These are phyloP conservation scores for Aurelia sp. DNA, from an alignment of 30 jellyfish, hydroid and myxozoan genomes.

Conservation along the genomic window DNA sequence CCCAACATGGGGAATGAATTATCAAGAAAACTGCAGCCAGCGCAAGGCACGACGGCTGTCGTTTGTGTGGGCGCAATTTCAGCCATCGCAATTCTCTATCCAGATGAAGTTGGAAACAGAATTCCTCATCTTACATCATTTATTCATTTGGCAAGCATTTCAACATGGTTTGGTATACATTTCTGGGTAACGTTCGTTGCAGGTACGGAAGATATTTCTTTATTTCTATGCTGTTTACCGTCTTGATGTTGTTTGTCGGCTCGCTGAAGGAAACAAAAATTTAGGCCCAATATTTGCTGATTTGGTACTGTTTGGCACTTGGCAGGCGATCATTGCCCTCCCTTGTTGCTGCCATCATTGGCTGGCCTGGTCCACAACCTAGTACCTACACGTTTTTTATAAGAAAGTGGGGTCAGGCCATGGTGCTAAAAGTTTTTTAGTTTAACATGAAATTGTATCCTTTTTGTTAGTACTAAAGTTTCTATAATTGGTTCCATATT, in stretches of 20 bases:
- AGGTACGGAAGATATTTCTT: constrained; percentile 12
- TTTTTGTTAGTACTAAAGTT: too few relatives aligned
- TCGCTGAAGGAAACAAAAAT: neutral
- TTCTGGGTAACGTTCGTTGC: constrained; percentile 84
- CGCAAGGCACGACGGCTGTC: constrained; percentile 69
- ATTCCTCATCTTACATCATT: constrained; percentile 42
- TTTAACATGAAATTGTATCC: too few relatives aligned
- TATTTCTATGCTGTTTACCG: too few relatives aligned
- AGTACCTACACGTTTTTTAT: too few relatives aligned
- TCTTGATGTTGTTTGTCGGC: neutral
- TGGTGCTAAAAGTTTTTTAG: too few relatives aligned
- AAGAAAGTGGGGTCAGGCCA: too few relatives aligned
- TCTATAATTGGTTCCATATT: too few relatives aligned
- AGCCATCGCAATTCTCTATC: constrained; percentile 43
- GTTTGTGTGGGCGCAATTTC: constrained; percentile 51
- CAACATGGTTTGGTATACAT: constrained; percentile 77
- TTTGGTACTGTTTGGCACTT: too few relatives aligned
- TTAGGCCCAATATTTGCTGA: too few relatives aligned
- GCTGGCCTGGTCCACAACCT: too few relatives aligned
- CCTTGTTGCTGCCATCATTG: too few relatives aligned
- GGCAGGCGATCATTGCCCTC: too few relatives aligned
- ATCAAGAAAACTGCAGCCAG: constrained; percentile 67
- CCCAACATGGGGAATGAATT: constrained; percentile 56
- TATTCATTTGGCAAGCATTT: constrained; percentile 35
- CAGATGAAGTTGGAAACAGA: constrained; percentile 22